Percentiles rank a stretch among this genome's conserved stretches.
phyloP scores from a whole-genome alignment of 2,113 vertebrate species.

The Corynorhinus townsendii region DNA sequence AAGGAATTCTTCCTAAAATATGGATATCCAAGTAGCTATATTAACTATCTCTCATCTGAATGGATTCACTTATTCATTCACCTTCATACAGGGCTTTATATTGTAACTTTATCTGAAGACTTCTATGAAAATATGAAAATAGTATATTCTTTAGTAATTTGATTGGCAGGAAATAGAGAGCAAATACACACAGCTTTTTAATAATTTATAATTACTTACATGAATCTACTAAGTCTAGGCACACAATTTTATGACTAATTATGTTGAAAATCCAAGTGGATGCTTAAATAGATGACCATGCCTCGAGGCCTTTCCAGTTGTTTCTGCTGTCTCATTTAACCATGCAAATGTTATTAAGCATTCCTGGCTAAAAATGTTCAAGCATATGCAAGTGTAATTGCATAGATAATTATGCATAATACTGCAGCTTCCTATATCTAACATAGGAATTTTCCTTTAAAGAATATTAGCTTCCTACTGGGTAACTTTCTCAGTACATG shows the following conservation, averaged over 20 bases:
- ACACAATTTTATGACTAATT: conserved; percentile 79
- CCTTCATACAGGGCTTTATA: neutral
- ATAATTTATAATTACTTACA: conserved; percentile 78
- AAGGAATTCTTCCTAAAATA: neutral
- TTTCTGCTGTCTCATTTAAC: conserved; percentile 77
- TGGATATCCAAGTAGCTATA: neutral
- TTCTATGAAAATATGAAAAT: conserved; percentile 9
- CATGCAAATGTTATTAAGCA: conserved; percentile 73
- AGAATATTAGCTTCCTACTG: neutral
- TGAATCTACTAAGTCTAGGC: conserved; percentile 74
- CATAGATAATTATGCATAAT: conserved; percentile 66
- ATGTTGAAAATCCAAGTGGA: conserved; percentile 76
- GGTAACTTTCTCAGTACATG: conserved; percentile 2
- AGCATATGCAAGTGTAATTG: conserved; percentile 61
- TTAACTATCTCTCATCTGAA: neutral
- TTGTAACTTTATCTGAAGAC: conserved; percentile 36
- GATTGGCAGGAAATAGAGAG: conserved; percentile 67
- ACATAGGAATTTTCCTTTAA: conserved; percentile 18
- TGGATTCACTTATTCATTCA: neutral
- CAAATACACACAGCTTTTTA: conserved; percentile 67
- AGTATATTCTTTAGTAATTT: conserved; percentile 43
- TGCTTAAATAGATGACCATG: conserved; percentile 77
- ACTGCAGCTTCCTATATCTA: conserved; percentile 56
- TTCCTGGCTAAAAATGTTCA: conserved; percentile 68
- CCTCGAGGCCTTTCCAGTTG: conserved; percentile 71